Base-by-base conservation (phyloP, 1,140 invertebrate species). In the Dreissena rostriformis region DNA sequence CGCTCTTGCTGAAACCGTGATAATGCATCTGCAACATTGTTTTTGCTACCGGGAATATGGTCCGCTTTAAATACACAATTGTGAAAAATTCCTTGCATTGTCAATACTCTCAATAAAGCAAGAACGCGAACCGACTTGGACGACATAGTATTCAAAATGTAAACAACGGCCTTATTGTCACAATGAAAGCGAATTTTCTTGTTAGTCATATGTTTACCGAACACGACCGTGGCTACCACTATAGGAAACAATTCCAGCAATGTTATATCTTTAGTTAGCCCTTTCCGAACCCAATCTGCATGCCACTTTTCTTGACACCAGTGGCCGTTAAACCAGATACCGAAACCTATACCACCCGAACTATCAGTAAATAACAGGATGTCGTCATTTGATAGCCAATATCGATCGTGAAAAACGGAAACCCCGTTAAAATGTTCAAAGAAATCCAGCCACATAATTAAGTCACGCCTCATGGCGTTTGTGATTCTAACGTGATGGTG, bases 171-270 rank as follows among this genome's bases (percentile, higher is more conserved):
- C 29, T 39, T 65, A 66, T 79, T 79, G 26, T 79, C 76, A 57
- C 76, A 79, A 70, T 70, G n/a, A 52, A 79, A 79, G 4, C n/a
- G 28, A 29, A 68, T 70, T 39, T 70, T 79, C 19, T 79, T 79
- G n/a, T 70, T 57, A 68, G 51, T 68, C 22, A 78, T 22, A 22
- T 22, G 11, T 11, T 26, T 39, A 0, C 71, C 73, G 65, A 72
- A 82, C 22, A 74, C 75, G n/a, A 17, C 6, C 5, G 81, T 14
- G 17, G 75, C 29, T 17, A 82, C 39, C 7, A 78, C 68, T 29
- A 84, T 79, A 17, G 80, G 85, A 28, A 83, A 66, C 17, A 86
- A 39, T 61, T 84, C 73, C n/a, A 86, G 66, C 11, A 74, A 11
- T 52, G 74, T 79, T 7, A 86, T 84, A 51, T 86, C 85, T 14